These are phyloP conservation scores for Mesopsocus fuscifrons DNA, from an alignment of 2,888 invertebrate species.

Conservation along the genomic window DNA sequence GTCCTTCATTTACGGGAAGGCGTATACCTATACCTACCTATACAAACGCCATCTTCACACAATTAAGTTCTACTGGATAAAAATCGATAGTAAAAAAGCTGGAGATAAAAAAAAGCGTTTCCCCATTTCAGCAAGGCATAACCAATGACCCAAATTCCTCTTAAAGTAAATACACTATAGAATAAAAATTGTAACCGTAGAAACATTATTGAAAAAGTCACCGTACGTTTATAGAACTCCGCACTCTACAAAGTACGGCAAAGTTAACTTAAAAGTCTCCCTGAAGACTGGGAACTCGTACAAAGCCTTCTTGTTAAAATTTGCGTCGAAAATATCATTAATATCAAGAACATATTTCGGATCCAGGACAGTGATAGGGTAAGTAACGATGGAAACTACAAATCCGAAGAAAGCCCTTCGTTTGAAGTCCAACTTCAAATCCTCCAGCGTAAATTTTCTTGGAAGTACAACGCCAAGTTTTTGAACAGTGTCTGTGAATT, in stretches of 20 bases:
- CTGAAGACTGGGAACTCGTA: neutral
- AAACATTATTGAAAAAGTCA: too few species aligned
- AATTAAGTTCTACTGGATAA: too few species aligned
- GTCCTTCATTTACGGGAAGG: too few species aligned
- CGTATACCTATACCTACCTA: too few species aligned
- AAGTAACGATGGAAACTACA: neutral
- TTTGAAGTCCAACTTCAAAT: neutral
- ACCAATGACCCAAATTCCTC: too few species aligned
- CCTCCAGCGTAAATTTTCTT: neutral
- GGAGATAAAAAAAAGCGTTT: too few species aligned
- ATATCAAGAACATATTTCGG: neutral
- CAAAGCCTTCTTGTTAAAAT: neutral
- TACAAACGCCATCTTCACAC: too few species aligned
- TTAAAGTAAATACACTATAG: too few species aligned
- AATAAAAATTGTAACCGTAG: too few species aligned
- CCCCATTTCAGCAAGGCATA: too few species aligned
- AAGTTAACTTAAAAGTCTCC: neutral
- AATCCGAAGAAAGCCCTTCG: neutral
- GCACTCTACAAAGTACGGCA: neutral
- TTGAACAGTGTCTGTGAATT: neutral
- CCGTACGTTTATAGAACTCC: neutral
- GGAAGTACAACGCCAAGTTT: neutral
- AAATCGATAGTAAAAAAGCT: too few species aligned
- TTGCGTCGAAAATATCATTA: neutral
- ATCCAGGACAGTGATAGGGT: neutral